phyloP scores from a whole-genome alignment of 2,113 vertebrate species.

The Dasyornis broadbenti region DNA sequence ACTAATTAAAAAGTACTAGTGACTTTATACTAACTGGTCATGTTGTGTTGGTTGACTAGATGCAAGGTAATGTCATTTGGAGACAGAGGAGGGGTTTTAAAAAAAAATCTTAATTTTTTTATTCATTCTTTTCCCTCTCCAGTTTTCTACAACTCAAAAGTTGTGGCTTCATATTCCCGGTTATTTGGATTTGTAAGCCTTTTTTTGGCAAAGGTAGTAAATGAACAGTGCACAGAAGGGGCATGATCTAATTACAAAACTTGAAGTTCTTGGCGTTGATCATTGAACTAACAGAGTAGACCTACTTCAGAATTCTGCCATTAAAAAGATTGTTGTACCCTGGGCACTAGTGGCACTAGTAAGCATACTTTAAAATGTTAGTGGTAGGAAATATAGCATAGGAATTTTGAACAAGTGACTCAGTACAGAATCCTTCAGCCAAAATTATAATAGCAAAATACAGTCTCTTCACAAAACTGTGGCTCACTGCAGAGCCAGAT shows the following conservation, averaged over 20 bases:
- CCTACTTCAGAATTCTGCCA: not conserved
- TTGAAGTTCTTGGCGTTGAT: not conserved
- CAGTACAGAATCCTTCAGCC: not conserved
- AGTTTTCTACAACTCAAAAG: not conserved
- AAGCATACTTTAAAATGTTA: not conserved
- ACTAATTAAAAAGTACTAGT: not conserved
- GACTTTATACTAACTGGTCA: not conserved
- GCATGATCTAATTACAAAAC: not conserved
- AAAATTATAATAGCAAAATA: not conserved
- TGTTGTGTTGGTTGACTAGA: not conserved
- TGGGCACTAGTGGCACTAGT: not conserved
- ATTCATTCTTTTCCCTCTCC: accelerated
- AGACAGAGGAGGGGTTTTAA: not conserved
- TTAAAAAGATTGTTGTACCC: not conserved
- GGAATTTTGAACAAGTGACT: not conserved
- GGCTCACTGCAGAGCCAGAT: not conserved
- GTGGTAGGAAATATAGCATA: not conserved
- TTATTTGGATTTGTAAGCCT: not conserved
- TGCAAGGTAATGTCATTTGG: not conserved
- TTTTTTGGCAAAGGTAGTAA: not conserved
- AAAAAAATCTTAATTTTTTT: not conserved
- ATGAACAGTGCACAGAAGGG: not conserved
- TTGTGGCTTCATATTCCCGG: not conserved
- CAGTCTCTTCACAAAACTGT: not conserved
- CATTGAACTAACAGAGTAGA: not conserved